Conservation (phyloP, 2,113 vertebrate species). For the Pteronura brasiliensis region DNA sequence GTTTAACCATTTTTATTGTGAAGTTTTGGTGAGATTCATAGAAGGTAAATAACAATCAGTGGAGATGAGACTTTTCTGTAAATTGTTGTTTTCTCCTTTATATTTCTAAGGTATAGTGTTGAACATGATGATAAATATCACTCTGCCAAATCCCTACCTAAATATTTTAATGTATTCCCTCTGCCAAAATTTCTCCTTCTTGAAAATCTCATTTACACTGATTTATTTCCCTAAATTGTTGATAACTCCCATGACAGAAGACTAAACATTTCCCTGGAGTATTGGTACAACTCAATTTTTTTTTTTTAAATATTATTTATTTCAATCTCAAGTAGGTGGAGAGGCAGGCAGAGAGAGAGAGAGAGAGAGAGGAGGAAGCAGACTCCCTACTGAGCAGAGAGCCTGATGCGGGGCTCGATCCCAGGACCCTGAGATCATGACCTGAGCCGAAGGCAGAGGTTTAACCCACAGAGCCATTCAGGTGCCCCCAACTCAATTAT, state of each 20-base stretch:
- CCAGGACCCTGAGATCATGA: too few species aligned
- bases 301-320: too few species aligned
- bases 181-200: not conserved
- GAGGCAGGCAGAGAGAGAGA: too few species aligned
- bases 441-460: too few species aligned
- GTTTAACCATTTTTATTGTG: not conserved
- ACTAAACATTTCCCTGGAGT: not conserved
- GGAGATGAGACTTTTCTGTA: not conserved
- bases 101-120: not conserved
- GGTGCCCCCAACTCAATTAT: too few species aligned
- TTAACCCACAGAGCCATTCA: too few species aligned
- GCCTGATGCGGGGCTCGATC: too few species aligned
- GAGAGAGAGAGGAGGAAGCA: too few species aligned
- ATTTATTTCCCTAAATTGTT: not conserved
- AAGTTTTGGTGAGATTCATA: not conserved
- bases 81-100: not conserved
- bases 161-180: not conserved
- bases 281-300: not conserved
- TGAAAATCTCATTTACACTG: not conserved
- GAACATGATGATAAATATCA: not conserved
- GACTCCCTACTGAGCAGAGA: too few species aligned
- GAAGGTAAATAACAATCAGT: not conserved
- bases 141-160: not conserved
- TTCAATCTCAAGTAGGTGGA: too few species aligned
- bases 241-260: not conserved